Evolutionary conservation across 2,797 vertebrate genomes (phyloP), one percentile per base, ranked within the genome.

Genomic region (Moxostoma hubbsi): DNA sequence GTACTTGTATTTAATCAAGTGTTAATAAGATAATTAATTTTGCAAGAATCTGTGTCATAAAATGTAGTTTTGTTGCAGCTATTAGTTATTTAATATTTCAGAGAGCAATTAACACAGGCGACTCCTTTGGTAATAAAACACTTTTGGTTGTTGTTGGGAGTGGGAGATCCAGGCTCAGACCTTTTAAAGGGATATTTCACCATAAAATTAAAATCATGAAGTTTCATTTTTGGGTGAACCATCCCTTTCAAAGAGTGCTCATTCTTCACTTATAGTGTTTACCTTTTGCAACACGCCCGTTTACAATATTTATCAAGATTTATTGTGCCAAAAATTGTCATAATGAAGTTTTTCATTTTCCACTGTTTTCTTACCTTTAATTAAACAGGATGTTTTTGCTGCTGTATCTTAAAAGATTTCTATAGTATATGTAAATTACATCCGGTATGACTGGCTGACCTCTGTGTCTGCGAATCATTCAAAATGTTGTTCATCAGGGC

Each of bases 71-170:
- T 47, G 36, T 76, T 49, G 63, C 54, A 49, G 74, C 53, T 58
- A 50, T 76, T 59, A 59, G 74, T 67, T 50, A 58, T 67, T 64
- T 46, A 46, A 76, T 76, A 49, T 67, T 76, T 58, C 4, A 55
- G 47, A 58, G 12, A 36, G 45, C 16, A n/a, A 15, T 75, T 75
- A 74, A 9, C 59, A 6, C 5, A 74, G 59, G 53, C 0, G 6
- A 13, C 7, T 74, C 9, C 13, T 11, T 74, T 9, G 0, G 9
- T 53, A 63, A 62, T 73, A 43, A 73, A 10, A 15, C 57, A 62
- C 2, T 73, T 46, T 61, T 50, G 1, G 6, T 16, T 24, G 57
- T 73, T 2, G 5, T 58, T 43, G 18, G 70, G 55, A 5, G 49
- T 50, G 49, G 11, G 6, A 4, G 7, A 4, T 36, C 24, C 18